phyloP scores from a whole-genome alignment of 1,140 invertebrate species.

The Drosophila mayri region DNA sequence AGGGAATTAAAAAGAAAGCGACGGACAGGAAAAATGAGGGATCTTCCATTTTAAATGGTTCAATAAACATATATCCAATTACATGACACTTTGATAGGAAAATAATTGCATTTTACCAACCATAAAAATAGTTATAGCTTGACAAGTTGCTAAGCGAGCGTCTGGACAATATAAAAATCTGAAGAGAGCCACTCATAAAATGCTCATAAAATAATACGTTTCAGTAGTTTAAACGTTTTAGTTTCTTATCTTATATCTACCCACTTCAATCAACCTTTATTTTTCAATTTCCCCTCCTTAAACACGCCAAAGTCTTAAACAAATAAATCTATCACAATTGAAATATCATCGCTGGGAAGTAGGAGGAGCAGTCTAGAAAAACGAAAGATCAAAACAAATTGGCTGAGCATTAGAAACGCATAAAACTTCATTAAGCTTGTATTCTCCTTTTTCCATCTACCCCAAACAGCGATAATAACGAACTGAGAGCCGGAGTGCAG shows the following conservation, averaged over 20 bases:
- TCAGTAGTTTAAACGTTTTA: neutral
- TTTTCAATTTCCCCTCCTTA: slow-evolving; percentile 12
- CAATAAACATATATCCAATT: slow-evolving; percentile 5
- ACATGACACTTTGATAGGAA: neutral
- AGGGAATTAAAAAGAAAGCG: neutral
- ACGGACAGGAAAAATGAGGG: neutral
- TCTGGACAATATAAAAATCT: neutral
- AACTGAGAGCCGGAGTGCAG: slow-evolving; percentile 48
- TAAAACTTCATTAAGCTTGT: slow-evolving; percentile 77
- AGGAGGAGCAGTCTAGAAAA: slow-evolving; percentile 1
- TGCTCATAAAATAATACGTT: neutral
- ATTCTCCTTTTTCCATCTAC: slow-evolving; percentile 34
- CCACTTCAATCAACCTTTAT: slow-evolving; percentile 9
- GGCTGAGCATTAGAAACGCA: slow-evolving; percentile 73
- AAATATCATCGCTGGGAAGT: slow-evolving; percentile 61
- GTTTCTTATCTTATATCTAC: neutral
- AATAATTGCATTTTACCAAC: neutral
- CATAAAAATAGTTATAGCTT: neutral
- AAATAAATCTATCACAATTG: slow-evolving; percentile 61
- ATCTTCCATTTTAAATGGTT: neutral
- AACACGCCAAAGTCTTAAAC: neutral
- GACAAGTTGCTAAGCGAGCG: neutral
- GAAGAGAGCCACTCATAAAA: neutral
- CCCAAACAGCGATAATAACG: slow-evolving; percentile 24
- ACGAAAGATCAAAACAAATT: slow-evolving; percentile 59